Evolutionary conservation across 2,113 vertebrate genomes (phyloP), one percentile per base, ranked within the genome.

Genomic region (Notiomystis cincta): DNA sequence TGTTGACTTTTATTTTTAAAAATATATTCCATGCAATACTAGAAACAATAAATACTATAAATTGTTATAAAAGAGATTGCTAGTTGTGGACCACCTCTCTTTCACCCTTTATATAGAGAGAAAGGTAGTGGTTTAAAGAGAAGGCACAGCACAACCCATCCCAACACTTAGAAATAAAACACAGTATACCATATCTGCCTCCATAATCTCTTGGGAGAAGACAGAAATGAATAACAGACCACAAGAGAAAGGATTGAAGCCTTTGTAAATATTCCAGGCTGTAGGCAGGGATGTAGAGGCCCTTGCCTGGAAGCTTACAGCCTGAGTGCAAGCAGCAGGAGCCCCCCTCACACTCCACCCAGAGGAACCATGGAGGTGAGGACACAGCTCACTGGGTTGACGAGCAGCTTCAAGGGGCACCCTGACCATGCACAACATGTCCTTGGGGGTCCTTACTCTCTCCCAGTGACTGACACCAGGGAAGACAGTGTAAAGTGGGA

Each of bases 381-480:
- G 35, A 8, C 22, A 85, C 24, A 44, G 40, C 11, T 45, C 6
- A 13, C 50, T 18, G 24, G 8, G 6, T 8, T 69, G 33, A 16
- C 25, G 10, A 7, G 9, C 7, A 14, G n/a, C 58, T 51, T 40
- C 42, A 40, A 37, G 17, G 21, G 23, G 17, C 31, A 72, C 19
- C 5, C 4, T 56, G 28, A 22, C 27, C 9, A 10, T 8, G 7
- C 0, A 0, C 11, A 22, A 10, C 5, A 19, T 27, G 21, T 3
- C 17, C 16, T 25, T n/a, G 8, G 15, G 17, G 9, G 3, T 22
- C 15, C 8, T 72, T 56, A 10, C 45, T 69, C 16, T 53, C 17
- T 80, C 13, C 24, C 3, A 1, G 18, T 33, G 31, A 21, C 71
- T 45, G 48, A 54, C 58, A 45, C 30, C 2, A 79, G 10, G 11